Evolutionary conservation across 2,888 invertebrate species (phyloP), one percentile per base, ranked within the genome.

Genomic region (Balanococcus diminutus): DNA sequence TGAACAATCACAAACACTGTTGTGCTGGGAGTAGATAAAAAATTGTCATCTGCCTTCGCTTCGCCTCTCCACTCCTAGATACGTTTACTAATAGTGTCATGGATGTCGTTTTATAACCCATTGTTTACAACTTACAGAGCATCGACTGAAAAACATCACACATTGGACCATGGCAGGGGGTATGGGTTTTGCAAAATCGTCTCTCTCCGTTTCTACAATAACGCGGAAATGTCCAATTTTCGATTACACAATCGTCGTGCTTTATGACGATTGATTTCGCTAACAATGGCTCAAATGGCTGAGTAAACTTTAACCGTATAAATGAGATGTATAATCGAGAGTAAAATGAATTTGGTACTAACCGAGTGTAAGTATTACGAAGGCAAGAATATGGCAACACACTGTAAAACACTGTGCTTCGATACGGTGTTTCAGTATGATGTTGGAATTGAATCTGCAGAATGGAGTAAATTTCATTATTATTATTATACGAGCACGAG

Each of bases 351-450:
- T 46, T 14, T 67, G 51, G 19, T 75, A 75, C 75, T 32, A 32
- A 75, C 75, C 75, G n/a, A 75, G 19, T n/a, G 19, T 32, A 75
- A 32, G 75, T 32, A 75, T 75, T 75, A 36, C 31, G 75, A 75
- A 75, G 75, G 75, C 75, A 75, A 75, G 75, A 32, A 32, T 75
- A 75, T 75, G 75, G 75, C 75, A 75, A n/a, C 82, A 82, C 51
- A 81, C 39, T 81, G 81, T 8, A 28, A 51, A 82, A 51, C 51
- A 82, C 82, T 42, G 46, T 82, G 51, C 82, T 82, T 82, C 28
- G 9, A 56, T 82, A 51, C 82, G 51, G 51, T 82, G 31, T 28
- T 46, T 75, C 75, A 75, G 75, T 75, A 75, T 75, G 75, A 75
- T 75, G 75, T 75, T 75, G 75, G 32, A 75, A 32, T 75, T 75